These are phyloP conservation scores for Pheosia gnoma DNA, from an alignment of 2,888 invertebrate genomes.

Conservation along the genomic window DNA sequence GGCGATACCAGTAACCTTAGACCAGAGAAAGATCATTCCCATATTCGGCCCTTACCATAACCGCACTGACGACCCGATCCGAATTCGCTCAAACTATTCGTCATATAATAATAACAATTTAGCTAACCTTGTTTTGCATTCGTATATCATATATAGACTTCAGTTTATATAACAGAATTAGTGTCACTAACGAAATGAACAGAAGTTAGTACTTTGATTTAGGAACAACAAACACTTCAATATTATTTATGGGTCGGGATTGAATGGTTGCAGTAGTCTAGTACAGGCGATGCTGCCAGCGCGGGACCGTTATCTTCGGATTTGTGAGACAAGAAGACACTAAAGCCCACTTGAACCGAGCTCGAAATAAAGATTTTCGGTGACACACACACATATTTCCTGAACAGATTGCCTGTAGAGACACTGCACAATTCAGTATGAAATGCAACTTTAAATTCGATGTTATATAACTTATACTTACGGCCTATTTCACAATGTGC, in stretches of 20 bases:
- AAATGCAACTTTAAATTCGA: conserved; percentile 28
- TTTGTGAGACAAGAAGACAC: conserved; percentile 66
- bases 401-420: conserved; percentile 53
- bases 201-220: neutral
- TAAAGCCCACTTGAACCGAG: conserved; percentile 61
- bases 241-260: conserved; percentile 3
- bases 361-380: conserved; percentile 53
- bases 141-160: too few relatives aligned
- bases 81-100: too few relatives aligned
- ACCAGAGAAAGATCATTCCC: too few relatives aligned
- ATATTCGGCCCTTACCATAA: too few relatives aligned
- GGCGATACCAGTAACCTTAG: too few relatives aligned
- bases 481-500: too few relatives aligned
- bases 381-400: conserved; percentile 51
- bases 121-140: too few relatives aligned
- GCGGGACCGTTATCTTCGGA: conserved; percentile 59
- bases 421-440: conserved; percentile 26
- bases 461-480: neutral
- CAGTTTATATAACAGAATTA: too few relatives aligned
- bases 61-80: too few relatives aligned
- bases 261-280: conserved; percentile 33
- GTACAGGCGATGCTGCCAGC: conserved; percentile 43
- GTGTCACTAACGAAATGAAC: too few relatives aligned
- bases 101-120: too few relatives aligned
- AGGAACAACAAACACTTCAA: conserved; percentile 1